phyloP scores from a whole-genome alignment of 2,888 invertebrate species.

The Aphelenchoides bicaudatus region DNA sequence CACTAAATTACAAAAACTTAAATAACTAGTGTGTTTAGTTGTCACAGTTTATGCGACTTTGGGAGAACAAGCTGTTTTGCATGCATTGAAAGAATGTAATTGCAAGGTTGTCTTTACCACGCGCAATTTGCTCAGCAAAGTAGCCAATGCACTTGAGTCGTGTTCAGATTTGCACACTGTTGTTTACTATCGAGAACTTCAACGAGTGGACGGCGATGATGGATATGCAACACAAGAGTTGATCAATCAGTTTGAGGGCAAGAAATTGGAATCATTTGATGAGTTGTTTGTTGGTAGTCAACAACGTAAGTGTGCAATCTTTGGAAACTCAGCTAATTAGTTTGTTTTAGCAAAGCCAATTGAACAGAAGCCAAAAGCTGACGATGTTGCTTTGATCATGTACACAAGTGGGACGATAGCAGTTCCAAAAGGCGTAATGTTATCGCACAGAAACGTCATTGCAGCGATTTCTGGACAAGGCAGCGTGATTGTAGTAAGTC shows the following conservation, averaged over 20 bases:
- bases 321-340: no score
- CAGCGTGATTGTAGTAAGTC: conserved; percentile 20
- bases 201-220: conserved; percentile 19
- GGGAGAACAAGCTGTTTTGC: conserved; percentile 90
- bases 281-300: conserved; percentile 43
- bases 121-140: conserved; percentile 84
- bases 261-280: conserved; percentile 43
- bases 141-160: conserved; percentile 63
- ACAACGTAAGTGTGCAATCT: no score
- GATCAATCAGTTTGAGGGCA: conserved; percentile 27
- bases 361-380: conserved; percentile 25
- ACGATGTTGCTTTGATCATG: conserved; percentile 91
- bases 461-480: conserved; percentile 63
- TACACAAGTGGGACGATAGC: conserved; percentile 94
- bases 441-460: conserved; percentile 64
- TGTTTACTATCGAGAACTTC: conserved; percentile 47
- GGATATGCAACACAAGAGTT: conserved; percentile 22
- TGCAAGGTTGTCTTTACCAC: conserved; percentile 87
- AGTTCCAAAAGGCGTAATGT: conserved; percentile 62
- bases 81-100: conserved; percentile 94
- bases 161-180: conserved; percentile 47
- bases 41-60: conserved; percentile 95
- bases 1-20: conserved; percentile 10
- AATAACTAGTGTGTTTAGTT: conserved; percentile 65
- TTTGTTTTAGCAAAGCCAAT: neutral